Evolutionary conservation across 2,888 invertebrate species (phyloP).

Genomic region (Lumbricus terrestris): DNA sequence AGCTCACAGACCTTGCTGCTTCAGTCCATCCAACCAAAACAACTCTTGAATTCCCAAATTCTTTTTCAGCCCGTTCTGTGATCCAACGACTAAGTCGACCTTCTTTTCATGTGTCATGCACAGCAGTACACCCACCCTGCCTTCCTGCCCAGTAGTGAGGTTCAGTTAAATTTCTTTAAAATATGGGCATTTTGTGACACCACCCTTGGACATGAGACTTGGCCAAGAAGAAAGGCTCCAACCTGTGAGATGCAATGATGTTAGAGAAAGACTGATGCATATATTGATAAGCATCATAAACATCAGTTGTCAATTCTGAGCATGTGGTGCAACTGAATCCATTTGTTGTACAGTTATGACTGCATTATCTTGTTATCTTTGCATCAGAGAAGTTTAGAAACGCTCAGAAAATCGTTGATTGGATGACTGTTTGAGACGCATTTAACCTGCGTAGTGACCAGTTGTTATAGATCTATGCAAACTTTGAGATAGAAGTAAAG

Average conservation of each 20-base stretch:
- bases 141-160: background rate
- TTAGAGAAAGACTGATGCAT: background rate
- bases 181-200: background rate
- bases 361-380: background rate
- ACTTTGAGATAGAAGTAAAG: background rate
- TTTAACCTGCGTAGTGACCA: background rate
- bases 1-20: background rate
- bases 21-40: background rate
- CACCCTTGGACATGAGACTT: background rate
- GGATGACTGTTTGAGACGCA: background rate
- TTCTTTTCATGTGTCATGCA: background rate
- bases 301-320: background rate
- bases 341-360: background rate
- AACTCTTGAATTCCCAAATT: background rate
- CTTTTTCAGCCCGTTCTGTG: background rate
- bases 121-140: background rate
- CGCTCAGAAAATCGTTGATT: background rate
- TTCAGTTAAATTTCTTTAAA: background rate
- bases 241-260: background rate
- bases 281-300: background rate
- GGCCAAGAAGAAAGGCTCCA: background rate
- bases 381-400: constrained; percentile 3
- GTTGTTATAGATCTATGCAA: background rate
- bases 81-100: background rate
- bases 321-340: background rate